Base-by-base conservation (phyloP, 2,113 vertebrate genomes). In the Saccopteryx bilineata region DNA sequence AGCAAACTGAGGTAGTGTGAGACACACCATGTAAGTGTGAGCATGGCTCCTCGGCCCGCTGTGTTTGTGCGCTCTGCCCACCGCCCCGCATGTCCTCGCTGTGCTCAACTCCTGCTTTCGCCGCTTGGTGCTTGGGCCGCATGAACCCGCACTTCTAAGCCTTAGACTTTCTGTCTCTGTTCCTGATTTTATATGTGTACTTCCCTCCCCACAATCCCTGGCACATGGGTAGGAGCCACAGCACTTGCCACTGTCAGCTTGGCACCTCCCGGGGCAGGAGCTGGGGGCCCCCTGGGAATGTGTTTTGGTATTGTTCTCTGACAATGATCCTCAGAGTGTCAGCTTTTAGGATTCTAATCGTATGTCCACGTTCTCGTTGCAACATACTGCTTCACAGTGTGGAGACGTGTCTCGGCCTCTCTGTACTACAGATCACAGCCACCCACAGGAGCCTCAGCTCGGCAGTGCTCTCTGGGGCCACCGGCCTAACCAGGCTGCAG, bases 1-100 rank as follows among this genome's bases (percentile, higher is more conserved):
- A 97, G 96, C 98, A 98, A 97, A 96, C 97, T 97, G 97, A 99
- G 99, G 98, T 99, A 99, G 98, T 98, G 58, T 98, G 97, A 98
- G 97, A 97, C 97, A 96, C 98, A 96, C 97, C 98, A 96, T 97
- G 98, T 98, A 98, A 98, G 98, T 98, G 97, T 98, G 96, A 98
- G 98, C 98, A 97, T 96, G 97, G 96, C 94, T 93, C 96, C 92
- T n/a, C 97, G 94, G 75, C 95, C 96, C 84, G 96, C 97, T 93
- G 66, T 97, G 98, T 97, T 63, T 94, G 97, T 96, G 97, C 9
- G 98, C 98, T 99, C 96, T 95, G 98, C 98, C 97, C 89, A 96
- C 96, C 66, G 2, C 71, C 0, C 97, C 96, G 98, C 98, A 98
- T 99, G 98, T 97, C 94, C 97, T 98, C 39, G 94, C 98, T 98